phyloP scores from a whole-genome alignment of 2,888 invertebrate species.

The Pachydiplax longipennis region DNA sequence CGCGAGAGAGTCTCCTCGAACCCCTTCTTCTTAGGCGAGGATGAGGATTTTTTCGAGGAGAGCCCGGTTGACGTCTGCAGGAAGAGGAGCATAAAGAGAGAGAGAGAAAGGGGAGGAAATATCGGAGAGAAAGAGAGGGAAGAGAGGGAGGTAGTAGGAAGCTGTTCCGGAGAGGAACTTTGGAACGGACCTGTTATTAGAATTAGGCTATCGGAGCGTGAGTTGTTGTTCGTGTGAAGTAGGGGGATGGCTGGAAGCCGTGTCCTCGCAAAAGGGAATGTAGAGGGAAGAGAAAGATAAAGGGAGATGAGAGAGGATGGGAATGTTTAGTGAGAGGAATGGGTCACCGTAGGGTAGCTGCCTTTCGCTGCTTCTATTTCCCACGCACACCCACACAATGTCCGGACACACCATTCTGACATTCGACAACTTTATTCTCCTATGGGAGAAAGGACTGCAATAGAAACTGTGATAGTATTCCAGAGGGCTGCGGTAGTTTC shows the following conservation, averaged over 20 bases:
- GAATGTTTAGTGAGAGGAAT: background rate
- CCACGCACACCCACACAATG: too few species aligned
- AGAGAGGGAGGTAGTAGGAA: background rate
- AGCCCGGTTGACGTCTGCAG: background rate
- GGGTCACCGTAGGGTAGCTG: background rate
- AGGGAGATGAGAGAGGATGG: background rate
- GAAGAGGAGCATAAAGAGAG: background rate
- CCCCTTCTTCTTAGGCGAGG: background rate
- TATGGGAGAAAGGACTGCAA: background rate
- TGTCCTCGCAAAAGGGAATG: too few species aligned
- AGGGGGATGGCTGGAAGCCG: background rate
- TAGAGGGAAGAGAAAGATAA: background rate
- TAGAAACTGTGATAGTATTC: background rate
- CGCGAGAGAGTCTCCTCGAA: background rate
- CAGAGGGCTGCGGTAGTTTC: background rate
- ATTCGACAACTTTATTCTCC: too few species aligned
- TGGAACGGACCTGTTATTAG: slow-evolving; percentile 41
- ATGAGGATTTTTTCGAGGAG: background rate
- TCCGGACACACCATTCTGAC: too few species aligned
- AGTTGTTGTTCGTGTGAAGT: slow-evolving; percentile 38
- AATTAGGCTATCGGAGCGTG: slow-evolving; percentile 44
- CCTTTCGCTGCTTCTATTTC: too few species aligned
- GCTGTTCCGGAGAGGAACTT: slow-evolving; percentile 38
- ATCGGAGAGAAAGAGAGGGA: background rate
- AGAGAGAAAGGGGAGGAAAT: background rate